phyloP scores from a whole-genome alignment of 2,888 invertebrate genomes.

The Stenodera caucasica region DNA sequence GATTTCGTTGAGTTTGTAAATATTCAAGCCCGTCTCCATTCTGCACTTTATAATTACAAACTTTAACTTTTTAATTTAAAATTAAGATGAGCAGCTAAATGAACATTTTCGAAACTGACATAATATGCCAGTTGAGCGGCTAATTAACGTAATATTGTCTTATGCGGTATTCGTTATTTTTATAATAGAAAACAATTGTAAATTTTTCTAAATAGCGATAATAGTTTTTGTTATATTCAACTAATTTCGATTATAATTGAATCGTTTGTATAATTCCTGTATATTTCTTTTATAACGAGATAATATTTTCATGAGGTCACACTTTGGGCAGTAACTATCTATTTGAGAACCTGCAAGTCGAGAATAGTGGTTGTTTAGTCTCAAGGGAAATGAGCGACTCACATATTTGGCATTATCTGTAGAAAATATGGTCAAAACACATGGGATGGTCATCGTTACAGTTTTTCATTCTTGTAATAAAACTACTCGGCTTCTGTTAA shows the following conservation, averaged over 20 bases:
- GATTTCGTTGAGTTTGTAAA: slow-evolving; percentile 30
- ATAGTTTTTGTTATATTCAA: neutral
- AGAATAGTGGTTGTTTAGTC: slow-evolving; percentile 50
- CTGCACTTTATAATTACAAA: slow-evolving; percentile 35
- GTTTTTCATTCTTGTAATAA: slow-evolving; percentile 41
- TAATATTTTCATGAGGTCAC: slow-evolving; percentile 51
- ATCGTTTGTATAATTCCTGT: slow-evolving; percentile 12
- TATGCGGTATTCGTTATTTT: slow-evolving; percentile 26
- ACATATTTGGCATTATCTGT: slow-evolving; percentile 51
- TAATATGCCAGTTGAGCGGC: slow-evolving; percentile 34
- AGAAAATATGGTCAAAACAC: slow-evolving; percentile 47
- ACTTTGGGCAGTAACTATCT: slow-evolving; percentile 50
- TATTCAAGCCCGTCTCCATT: slow-evolving; percentile 26
- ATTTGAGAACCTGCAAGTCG: slow-evolving; percentile 48
- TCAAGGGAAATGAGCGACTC: slow-evolving; percentile 50
- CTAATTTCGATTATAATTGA: neutral
- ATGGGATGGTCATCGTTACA: slow-evolving; percentile 44
- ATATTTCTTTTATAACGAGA: slow-evolving; percentile 38
- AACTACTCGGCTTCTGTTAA: slow-evolving; percentile 15
- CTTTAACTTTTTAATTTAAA: slow-evolving; percentile 39
- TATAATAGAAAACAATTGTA: slow-evolving; percentile 16
- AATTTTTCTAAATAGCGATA: slow-evolving; percentile 4
- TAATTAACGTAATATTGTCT: slow-evolving; percentile 36
- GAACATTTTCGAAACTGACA: slow-evolving; percentile 35
- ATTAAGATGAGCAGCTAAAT: slow-evolving; percentile 37